Evolutionary conservation across 1,140 invertebrate genomes (phyloP), one percentile per base, ranked within the genome.

Genomic region (Drosophila triauraria): DNA sequence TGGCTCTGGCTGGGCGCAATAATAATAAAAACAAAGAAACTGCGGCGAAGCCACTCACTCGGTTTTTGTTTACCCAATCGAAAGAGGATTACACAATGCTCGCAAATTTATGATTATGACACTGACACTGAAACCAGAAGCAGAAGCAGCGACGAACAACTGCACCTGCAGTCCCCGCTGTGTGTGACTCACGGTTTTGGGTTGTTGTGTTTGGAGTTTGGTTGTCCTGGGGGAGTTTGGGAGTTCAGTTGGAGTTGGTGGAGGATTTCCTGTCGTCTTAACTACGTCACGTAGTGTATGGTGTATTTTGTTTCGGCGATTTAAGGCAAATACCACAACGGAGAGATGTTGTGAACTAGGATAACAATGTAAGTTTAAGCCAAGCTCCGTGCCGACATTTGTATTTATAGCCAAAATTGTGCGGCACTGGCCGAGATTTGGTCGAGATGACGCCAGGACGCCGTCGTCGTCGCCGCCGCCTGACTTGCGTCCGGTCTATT

Each of bases 331-430:
- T 9, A 25, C 30, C 23, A 67, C 27, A n/a, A 20, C 43, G 35
- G 32, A 61, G 69, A 75, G 86, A 82, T 91, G 82, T 76, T 76
- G 72, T 71, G 85, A 62, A 75, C 91, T 87, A 91, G 91, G 87
- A 92, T 92, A 91, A 92, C 91, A 82, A 82, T 91, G 82, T 82
- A 71, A 91, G 65, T 92, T 92, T 92, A 88, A 91, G 81, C 87
- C 67, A 91, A 77, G 80, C 85, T 82, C 75, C 88, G 81, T 82
- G 82, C 78, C 79, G 78, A 83, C 87, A 75, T 92, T 92, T 91
- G 91, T 92, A 92, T 92, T 92, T 92, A 92, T 92, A 92, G 86
- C 68, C 85, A 63, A 84, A 74, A 69, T 60, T 61, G 53, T 56
- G 68, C 74, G 65, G 70, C 79, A 69, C 44, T 67, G 68, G 58